Percentiles rank a stretch among this genome's conserved stretches.
phyloP scores from a whole-genome alignment of 2,888 invertebrate species.

The Scaptomyza flava region DNA sequence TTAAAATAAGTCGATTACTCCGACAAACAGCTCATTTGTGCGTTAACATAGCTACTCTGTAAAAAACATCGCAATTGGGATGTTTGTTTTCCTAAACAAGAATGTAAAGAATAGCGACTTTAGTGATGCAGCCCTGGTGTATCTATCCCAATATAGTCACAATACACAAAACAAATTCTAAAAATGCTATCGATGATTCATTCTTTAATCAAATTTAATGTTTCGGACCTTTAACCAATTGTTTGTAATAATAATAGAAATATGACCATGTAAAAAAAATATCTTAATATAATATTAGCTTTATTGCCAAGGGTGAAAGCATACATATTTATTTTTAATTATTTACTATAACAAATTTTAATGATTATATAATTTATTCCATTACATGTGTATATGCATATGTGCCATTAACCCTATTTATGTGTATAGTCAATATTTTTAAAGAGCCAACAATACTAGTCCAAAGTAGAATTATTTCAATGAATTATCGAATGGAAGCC shows the following conservation, averaged over 20 bases:
- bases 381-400: no score
- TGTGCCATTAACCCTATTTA: background rate
- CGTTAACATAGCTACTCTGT: constrained; percentile 6
- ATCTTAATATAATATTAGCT: background rate
- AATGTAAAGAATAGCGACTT: background rate
- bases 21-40: background rate
- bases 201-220: background rate
- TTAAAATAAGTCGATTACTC: background rate
- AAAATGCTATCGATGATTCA: constrained; percentile 15
- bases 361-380: constrained; percentile 14
- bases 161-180: background rate
- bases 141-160: background rate
- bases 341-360: background rate
- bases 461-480: constrained; percentile 5
- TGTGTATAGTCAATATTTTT: background rate
- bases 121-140: constrained; percentile 4
- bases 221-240: background rate
- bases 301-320: background rate
- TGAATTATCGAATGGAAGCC: constrained; percentile 3
- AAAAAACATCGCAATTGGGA: background rate
- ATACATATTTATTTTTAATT: background rate
- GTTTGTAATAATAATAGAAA: background rate
- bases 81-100: background rate
- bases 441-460: background rate
- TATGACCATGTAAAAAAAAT: background rate